Conservation (phyloP, 2,797 vertebrate species). For the Tragelaphus eurycerus region DNA sequence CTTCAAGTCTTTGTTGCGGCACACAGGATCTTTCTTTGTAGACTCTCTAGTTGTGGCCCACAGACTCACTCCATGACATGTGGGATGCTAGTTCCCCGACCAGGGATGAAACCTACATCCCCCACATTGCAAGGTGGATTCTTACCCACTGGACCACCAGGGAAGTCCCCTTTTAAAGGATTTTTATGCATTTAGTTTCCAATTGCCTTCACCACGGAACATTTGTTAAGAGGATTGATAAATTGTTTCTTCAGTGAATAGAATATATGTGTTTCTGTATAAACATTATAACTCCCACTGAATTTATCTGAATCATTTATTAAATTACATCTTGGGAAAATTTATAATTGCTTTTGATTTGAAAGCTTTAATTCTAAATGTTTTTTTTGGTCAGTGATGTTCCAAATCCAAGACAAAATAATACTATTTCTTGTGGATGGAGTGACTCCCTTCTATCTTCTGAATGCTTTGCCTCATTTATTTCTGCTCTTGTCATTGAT, state of each 20-base stretch:
- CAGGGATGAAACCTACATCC: not conserved
- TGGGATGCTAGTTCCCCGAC: not conserved
- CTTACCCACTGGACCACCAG: not conserved
- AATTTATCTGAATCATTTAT: not conserved
- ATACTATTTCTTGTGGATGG: not conserved
- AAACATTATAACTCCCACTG: not conserved
- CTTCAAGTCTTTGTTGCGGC: fast-evolving
- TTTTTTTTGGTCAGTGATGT: not conserved
- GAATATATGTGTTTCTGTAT: not conserved
- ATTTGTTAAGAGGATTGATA: not conserved
- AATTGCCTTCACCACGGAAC: not conserved
- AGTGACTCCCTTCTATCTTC: not conserved
- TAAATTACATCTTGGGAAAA: not conserved
- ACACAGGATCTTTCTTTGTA: not conserved
- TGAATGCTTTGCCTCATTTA: not conserved
- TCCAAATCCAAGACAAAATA: not conserved
- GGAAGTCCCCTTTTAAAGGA: not conserved
- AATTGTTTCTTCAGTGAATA: not conserved
- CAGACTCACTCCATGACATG: not conserved
- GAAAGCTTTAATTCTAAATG: not conserved
- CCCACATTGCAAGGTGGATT: not conserved
- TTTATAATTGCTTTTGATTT: not conserved
- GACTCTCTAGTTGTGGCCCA: not conserved
- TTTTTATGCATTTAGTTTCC: not conserved
- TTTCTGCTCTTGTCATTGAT: conserved; percentile 21